Evolutionary conservation across 30 jellyfish, hydroid and myxozoan genomes (phyloP).

Genomic region (Hydractinia symbiolongicarpus): DNA sequence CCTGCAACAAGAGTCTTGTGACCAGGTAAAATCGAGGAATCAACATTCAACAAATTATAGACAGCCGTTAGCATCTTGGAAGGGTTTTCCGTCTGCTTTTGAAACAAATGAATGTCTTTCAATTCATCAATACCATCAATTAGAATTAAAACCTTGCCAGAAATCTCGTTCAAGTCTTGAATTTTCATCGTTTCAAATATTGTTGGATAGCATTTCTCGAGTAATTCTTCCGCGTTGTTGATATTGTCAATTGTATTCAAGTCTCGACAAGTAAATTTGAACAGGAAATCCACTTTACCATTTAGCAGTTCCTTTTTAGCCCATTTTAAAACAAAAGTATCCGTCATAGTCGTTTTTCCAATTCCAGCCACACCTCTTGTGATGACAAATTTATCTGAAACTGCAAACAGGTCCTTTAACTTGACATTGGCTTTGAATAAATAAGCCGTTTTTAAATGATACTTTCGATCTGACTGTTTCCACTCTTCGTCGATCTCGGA

Average conservation of each 20-base stretch:
- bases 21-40: not conserved
- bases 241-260: not conserved
- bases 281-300: constrained; percentile 13
- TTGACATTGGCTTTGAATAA: not conserved
- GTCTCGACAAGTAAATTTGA: not conserved
- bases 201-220: not conserved
- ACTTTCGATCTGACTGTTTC: constrained; percentile 1
- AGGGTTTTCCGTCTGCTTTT: not conserved
- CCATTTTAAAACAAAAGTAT: constrained; percentile 8
- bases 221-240: not conserved
- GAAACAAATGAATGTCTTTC: constrained; percentile 12
- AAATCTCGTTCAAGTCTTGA: not conserved
- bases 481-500: constrained; percentile 4
- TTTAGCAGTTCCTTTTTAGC: constrained; percentile 5
- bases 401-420: not conserved
- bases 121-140: constrained; percentile 21
- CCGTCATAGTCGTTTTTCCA: constrained; percentile 2
- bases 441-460: not conserved
- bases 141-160: not conserved
- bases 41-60: not conserved
- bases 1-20: constrained; percentile 19
- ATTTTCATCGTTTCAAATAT: not conserved
- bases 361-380: constrained; percentile 20
- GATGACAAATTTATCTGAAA: not conserved
- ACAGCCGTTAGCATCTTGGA: not conserved